phyloP scores from a whole-genome alignment of 1,140 invertebrate genomes.

The Rhynchophorus ferrugineus region DNA sequence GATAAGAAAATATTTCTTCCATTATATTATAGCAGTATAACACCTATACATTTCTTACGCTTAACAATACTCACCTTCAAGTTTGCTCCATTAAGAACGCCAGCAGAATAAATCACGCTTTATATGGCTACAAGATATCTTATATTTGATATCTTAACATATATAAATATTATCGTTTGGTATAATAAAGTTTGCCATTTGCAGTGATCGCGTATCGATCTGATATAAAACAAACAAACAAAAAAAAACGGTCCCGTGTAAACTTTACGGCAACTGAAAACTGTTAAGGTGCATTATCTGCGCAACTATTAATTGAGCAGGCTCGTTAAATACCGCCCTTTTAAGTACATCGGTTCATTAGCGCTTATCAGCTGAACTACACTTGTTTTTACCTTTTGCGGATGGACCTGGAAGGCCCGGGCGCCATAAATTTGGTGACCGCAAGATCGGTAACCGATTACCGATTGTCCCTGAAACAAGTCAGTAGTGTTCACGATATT shows the following conservation, averaged over 20 bases:
- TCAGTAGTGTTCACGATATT: slow-evolving; percentile 11
- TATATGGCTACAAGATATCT: too few species aligned
- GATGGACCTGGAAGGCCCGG: slow-evolving; percentile 6
- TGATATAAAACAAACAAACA: not conserved
- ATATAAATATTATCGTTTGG: too few species aligned
- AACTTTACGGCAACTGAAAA: not conserved
- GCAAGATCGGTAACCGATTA: slow-evolving; percentile 2
- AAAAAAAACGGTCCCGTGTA: not conserved
- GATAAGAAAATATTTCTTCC: not conserved
- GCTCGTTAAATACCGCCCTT: slow-evolving; percentile 17
- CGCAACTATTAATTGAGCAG: not conserved
- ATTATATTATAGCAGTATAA: too few species aligned
- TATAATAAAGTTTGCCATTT: too few species aligned
- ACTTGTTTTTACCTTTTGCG: slow-evolving; percentile 19
- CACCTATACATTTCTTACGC: too few species aligned
- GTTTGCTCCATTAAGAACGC: too few species aligned
- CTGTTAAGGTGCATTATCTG: not conserved
- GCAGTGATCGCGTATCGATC: not conserved
- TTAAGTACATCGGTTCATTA: slow-evolving; percentile 20
- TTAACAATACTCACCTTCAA: too few species aligned
- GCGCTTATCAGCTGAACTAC: slow-evolving; percentile 10
- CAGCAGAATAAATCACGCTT: too few species aligned
- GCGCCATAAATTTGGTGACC: slow-evolving; percentile 14
- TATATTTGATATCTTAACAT: too few species aligned
- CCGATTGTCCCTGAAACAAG: slow-evolving; percentile 1